Evolutionary conservation across 2,888 invertebrate species (phyloP).

Genomic region (Adineta ricciae): DNA sequence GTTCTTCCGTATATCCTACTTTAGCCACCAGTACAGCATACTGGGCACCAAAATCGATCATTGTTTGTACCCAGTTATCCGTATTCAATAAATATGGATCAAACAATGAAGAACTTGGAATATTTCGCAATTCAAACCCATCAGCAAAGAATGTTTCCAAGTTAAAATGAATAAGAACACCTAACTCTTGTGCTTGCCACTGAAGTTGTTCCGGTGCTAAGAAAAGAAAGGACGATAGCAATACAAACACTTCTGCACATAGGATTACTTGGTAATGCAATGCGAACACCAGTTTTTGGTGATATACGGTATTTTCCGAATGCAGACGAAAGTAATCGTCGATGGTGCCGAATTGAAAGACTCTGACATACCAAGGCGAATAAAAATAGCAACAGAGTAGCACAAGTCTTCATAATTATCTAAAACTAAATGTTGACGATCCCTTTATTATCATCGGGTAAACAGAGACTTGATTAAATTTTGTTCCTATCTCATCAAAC

Average conservation of each 20-base stretch:
- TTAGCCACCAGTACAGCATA: conserved; percentile 5
- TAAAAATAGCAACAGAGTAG: not conserved
- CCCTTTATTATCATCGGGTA: too few relatives aligned
- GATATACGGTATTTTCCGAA: not conserved
- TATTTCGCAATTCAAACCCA: not conserved
- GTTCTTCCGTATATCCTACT: not conserved
- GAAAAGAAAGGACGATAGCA: too few relatives aligned
- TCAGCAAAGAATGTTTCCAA: not conserved
- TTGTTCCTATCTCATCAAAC: too few relatives aligned
- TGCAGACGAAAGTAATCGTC: not conserved
- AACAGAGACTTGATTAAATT: too few relatives aligned
- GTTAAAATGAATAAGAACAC: conserved; percentile 8
- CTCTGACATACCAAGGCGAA: not conserved
- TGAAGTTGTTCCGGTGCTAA: not conserved
- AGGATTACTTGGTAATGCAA: not conserved
- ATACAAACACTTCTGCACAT: not conserved
- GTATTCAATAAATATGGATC: not conserved
- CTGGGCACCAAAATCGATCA: not conserved
- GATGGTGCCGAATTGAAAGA: not conserved
- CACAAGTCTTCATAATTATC: too few relatives aligned
- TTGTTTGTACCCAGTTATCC: conserved; percentile 10
- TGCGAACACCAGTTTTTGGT: not conserved
- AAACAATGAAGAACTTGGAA: not conserved
- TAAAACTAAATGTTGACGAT: too few relatives aligned
- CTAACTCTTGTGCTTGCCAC: conserved; percentile 16